These are phyloP conservation scores for Periophthalmodon schlosseri DNA, from an alignment of 2,113 vertebrate genomes.

Conservation along the genomic window DNA sequence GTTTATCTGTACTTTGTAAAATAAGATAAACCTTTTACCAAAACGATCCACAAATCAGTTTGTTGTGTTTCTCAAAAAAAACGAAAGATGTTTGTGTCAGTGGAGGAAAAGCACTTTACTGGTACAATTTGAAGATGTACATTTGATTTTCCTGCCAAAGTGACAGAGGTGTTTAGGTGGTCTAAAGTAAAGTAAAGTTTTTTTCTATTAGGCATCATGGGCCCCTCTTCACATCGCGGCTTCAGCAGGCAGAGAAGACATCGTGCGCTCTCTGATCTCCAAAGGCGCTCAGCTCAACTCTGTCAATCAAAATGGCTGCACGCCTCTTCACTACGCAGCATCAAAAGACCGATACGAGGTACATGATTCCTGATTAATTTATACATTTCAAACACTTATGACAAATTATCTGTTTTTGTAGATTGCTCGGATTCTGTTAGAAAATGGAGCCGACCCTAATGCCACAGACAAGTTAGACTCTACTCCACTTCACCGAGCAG, in stretches of 20 bases:
- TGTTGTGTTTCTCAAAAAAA: no score
- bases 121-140: not conserved
- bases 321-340: slow-evolving; percentile 92
- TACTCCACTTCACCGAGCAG: slow-evolving; percentile 91
- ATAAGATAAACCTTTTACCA: no score
- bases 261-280: slow-evolving; percentile 85
- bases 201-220: slow-evolving; percentile 83
- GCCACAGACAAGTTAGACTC: slow-evolving; percentile 88
- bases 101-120: no score
- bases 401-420: slow-evolving; percentile 46
- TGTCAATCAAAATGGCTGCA: slow-evolving; percentile 93
- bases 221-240: slow-evolving; percentile 94
- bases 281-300: slow-evolving; percentile 91
- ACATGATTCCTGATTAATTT: slow-evolving; percentile 32
- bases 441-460: slow-evolving; percentile 90
- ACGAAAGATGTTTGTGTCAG: no score
- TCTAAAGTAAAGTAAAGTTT: not conserved
- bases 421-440: slow-evolving; percentile 90
- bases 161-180: not conserved
- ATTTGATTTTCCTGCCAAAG: not conserved
- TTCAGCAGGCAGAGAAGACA: slow-evolving; percentile 92
- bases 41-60: no score
- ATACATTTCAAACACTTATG: no score
- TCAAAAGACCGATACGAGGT: slow-evolving; percentile 94
- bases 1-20: no score